Conservation (phyloP, 2,888 invertebrate species). For the Drosophila nr. fundita region DNA sequence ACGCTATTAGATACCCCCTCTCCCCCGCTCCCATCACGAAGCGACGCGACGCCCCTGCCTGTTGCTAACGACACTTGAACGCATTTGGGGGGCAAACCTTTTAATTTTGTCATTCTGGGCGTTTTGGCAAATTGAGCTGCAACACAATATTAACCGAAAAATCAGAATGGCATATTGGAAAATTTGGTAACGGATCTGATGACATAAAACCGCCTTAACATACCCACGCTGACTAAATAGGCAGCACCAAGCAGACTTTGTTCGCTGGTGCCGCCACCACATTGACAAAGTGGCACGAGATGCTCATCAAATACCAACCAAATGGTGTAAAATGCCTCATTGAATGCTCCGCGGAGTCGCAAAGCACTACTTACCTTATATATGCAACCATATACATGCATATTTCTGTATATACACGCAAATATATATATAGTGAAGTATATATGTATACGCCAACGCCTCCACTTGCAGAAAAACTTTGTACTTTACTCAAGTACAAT, state of each 20-base stretch:
- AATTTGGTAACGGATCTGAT: slow-evolving; percentile 70
- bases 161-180: slow-evolving; percentile 72
- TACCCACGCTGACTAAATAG: slow-evolving; percentile 47
- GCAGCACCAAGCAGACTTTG: slow-evolving; percentile 56
- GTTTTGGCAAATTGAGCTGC: slow-evolving; percentile 52
- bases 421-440: neutral
- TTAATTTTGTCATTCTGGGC: slow-evolving; percentile 39
- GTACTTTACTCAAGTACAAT: neutral
- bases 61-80: slow-evolving; percentile 21
- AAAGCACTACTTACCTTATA: slow-evolving; percentile 55
- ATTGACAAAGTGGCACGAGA: slow-evolving; percentile 50
- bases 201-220: slow-evolving; percentile 65
- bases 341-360: slow-evolving; percentile 64
- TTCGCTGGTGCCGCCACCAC: neutral
- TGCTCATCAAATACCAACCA: slow-evolving; percentile 75
- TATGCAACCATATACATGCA: slow-evolving; percentile 5
- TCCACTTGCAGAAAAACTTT: slow-evolving; percentile 1
- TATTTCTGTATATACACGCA: neutral
- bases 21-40: neutral
- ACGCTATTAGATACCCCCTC: neutral
- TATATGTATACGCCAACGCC: neutral
- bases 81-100: slow-evolving; percentile 23
- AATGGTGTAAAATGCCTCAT: slow-evolving; percentile 81
- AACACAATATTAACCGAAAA: slow-evolving; percentile 17
- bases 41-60: neutral